Evolutionary conservation across 2,113 vertebrate species (phyloP).

Genomic region (Perccottus glenii): DNA sequence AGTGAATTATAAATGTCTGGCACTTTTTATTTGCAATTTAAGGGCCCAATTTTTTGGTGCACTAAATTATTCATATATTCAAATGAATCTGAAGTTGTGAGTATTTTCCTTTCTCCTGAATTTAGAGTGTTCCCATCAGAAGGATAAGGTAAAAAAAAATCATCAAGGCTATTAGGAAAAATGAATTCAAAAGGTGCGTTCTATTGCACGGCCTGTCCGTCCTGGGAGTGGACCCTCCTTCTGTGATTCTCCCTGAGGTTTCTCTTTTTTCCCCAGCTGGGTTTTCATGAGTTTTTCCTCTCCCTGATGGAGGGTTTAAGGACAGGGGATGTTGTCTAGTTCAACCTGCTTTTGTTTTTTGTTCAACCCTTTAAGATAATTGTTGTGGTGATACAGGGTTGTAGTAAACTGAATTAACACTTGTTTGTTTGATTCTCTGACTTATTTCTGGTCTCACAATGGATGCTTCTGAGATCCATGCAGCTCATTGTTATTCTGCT

Average conservation of each 20-base stretch:
- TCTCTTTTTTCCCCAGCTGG: no score
- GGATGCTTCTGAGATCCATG: slow-evolving; percentile 15
- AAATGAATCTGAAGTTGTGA: slow-evolving; percentile 67
- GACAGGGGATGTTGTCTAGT: no score
- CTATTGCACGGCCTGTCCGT: no score
- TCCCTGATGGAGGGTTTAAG: no score
- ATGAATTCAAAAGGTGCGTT: slow-evolving; percentile 30
- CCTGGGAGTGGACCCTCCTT: no score
- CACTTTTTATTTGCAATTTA: slow-evolving; percentile 57
- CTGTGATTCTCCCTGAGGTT: no score
- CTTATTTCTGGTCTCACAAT: background rate
- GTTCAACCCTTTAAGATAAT: no score
- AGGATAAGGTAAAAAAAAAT: slow-evolving; percentile 9
- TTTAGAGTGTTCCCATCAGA: slow-evolving; percentile 56
- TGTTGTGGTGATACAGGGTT: no score
- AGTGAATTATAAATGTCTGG: slow-evolving; percentile 68
- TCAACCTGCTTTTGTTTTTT: no score
- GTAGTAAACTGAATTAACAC: background rate
- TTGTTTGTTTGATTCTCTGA: background rate
- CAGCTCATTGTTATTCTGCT: slow-evolving; percentile 68
- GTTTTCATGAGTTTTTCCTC: no score
- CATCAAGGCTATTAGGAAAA: slow-evolving; percentile 32
- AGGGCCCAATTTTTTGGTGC: slow-evolving; percentile 54
- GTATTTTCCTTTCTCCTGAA: slow-evolving; percentile 56
- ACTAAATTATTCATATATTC: slow-evolving; percentile 77